Base-by-base conservation (phyloP, 2,797 vertebrate genomes). In the Oceanodroma leucorhoa region DNA sequence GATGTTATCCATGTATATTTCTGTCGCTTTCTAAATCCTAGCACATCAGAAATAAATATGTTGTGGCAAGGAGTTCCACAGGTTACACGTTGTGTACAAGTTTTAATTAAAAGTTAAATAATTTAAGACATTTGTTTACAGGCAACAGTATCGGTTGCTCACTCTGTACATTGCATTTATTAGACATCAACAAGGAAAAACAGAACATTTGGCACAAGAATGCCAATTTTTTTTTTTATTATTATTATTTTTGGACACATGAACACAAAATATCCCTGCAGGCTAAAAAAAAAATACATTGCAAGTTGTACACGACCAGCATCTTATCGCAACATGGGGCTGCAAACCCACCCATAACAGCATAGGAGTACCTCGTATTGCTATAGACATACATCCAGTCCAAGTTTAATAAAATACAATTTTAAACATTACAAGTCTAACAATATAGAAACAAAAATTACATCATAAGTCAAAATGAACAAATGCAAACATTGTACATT, bases 221-320 rank as follows among this genome's bases (percentile, higher is more conserved):
- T 99, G 99, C 99, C 99, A 98, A 97, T 36, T 50, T 90, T 66
- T 55, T 55, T 55, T 99, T 99, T 99, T 98, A 98, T 98, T 99
- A 66, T 93, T 91, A 38, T 95, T 77, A 48, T 92, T 95, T 98
- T 97, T 97, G 97, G 97, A 98, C 99, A 99, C 99, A 99, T 98
- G 97, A 99, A 99, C 99, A 99, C 99, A 99, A 98, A 98, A 98
- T 97, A 98, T 99, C 99, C 99, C 99, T 99, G 99, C 99, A 99
- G 99, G 98, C 99, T 98, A 99, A 99, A 99, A 98, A 98, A 98
- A 97, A 96, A 94, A 78, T 89, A 96, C 92, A 98, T 98, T 98
- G 97, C 97, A 96, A 98, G 96, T 97, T 97, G 97, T 97, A 98
- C 97, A 98, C 96, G 80, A 98, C 97, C 98, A 98, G 98, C 96